Conservation (phyloP, 1,140 invertebrate genomes). For the Anadara kagoshimensis region DNA sequence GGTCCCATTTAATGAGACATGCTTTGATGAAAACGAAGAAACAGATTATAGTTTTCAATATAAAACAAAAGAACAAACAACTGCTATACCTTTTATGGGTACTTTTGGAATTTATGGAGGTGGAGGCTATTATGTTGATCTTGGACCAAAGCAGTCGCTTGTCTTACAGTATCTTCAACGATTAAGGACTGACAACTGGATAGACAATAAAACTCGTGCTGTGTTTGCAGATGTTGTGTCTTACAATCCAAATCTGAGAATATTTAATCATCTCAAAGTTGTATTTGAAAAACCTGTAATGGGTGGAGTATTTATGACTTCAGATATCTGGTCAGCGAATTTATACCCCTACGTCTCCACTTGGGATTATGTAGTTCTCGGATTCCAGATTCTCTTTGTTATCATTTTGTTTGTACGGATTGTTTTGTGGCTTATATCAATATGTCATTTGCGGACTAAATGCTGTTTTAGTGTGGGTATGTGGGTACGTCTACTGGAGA, state of each 20-base stretch:
- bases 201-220: constrained; percentile 75
- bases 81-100: constrained; percentile 1
- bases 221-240: constrained; percentile 75
- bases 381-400: constrained; percentile 18
- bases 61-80: background rate
- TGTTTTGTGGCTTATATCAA: background rate
- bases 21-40: constrained; percentile 35
- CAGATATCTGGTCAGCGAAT: constrained; percentile 17
- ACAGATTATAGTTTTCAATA: constrained; percentile 22
- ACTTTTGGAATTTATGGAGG: constrained; percentile 21
- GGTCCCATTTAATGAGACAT: constrained; percentile 7
- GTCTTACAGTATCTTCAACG: constrained; percentile 53
- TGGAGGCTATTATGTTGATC: constrained; percentile 30
- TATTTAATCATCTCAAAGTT: constrained; percentile 66
- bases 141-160: constrained; percentile 33
- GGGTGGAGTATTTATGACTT: constrained; percentile 53
- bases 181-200: constrained; percentile 71
- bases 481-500: background rate
- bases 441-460: background rate
- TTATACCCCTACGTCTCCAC: constrained; percentile 23
- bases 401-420: background rate
- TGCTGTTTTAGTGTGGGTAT: background rate
- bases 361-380: constrained; percentile 14
- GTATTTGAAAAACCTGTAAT: constrained; percentile 72
- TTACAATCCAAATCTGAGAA: constrained; percentile 74